A percentile compares a stretch with the other conserved stretches of the same genome.
These are phyloP conservation scores for Phycodurus eques DNA, from an alignment of 2,113 vertebrate species.

Conservation along the genomic window DNA sequence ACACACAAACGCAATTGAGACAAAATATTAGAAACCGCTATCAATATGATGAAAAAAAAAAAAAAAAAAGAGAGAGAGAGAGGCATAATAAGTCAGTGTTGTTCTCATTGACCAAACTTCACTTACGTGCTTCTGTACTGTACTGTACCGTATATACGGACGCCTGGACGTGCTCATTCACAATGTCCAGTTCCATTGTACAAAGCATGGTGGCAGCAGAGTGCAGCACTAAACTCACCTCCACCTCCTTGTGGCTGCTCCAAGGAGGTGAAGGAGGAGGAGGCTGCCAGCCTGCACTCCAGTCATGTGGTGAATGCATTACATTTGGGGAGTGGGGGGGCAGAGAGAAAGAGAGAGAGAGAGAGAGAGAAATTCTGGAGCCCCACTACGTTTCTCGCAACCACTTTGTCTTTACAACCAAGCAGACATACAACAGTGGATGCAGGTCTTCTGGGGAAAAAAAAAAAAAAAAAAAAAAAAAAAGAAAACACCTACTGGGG, in stretches of 20 bases:
- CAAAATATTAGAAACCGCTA: too few relatives aligned
- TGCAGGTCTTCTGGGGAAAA: not conserved
- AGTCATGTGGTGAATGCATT: conserved; percentile 72
- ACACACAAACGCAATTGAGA: too few relatives aligned
- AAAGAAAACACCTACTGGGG: not conserved
- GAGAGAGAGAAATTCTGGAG: conserved; percentile 48
- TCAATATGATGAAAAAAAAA: too few relatives aligned
- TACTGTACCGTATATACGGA: too few relatives aligned
- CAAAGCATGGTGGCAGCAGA: conserved; percentile 75
- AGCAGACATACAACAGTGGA: conserved; percentile 18
- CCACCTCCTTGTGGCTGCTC: conserved; percentile 30
- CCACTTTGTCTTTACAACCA: conserved; percentile 33
- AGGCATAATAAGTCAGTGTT: too few relatives aligned
- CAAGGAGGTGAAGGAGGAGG: conserved; percentile 31
- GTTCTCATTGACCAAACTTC: too few relatives aligned
- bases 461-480: not conserved
- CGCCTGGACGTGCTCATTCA: not conserved
- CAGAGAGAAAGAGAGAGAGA: not conserved
- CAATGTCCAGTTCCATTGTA: conserved; percentile 52
- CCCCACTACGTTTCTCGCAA: conserved; percentile 41
- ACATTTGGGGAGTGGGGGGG: conserved; percentile 30
- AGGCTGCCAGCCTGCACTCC: conserved; percentile 41
- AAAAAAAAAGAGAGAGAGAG: too few relatives aligned
- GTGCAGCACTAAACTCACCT: conserved; percentile 49
- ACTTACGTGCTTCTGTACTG: too few relatives aligned